Base-by-base conservation (phyloP, 2,113 vertebrate species). In the Sula dactylatra region DNA sequence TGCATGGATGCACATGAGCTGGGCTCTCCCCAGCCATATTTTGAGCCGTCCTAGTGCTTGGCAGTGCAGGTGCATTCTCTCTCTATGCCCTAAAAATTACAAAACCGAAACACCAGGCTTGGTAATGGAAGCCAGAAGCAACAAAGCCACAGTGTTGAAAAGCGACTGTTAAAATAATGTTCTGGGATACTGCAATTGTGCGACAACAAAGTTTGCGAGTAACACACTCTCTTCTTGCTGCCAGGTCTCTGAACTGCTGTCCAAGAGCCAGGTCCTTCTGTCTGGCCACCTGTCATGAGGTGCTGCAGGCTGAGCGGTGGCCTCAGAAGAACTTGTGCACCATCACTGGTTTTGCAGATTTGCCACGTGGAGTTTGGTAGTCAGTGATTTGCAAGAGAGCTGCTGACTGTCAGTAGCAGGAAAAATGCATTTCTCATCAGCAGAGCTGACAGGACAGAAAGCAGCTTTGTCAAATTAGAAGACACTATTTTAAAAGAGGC, bases 261-360 rank as follows among this genome's bases (percentile, higher is more conserved):
- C 38, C 25, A 42, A 94, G 54, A 94, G 42, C 58, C 81, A 89
- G 29, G 66, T 83, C 95, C 93, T 95, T 89, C 87, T 95, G 93
- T 73, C 95, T 93, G 62, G 58, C 96, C 93, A 96, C 89, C 93
- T 93, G 95, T 94, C 93, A 90, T 0, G 5, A 88, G 62, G 74
- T 65, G 45, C 71, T 80, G 52, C 62, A 61, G 89, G 22, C 58
- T 24, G 54, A 80, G 36, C 5, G 10, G 47, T 44, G 66, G 84
- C 84, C 59, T 77, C 81, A 82, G 81, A 79, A 92, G 77, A 77
- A 66, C 86, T 40, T 42, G 19, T 25, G 49, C 64, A 19, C 65
- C 1, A 0, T 67, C 31, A 31, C 27, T 29, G 44, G 4, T 44
- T 59, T 84, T 71, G 44, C 15, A 36, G 66, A 88, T 88, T 58